phyloP scores from a whole-genome alignment of 2,888 invertebrate genomes.

The Nomada ruficornis region DNA sequence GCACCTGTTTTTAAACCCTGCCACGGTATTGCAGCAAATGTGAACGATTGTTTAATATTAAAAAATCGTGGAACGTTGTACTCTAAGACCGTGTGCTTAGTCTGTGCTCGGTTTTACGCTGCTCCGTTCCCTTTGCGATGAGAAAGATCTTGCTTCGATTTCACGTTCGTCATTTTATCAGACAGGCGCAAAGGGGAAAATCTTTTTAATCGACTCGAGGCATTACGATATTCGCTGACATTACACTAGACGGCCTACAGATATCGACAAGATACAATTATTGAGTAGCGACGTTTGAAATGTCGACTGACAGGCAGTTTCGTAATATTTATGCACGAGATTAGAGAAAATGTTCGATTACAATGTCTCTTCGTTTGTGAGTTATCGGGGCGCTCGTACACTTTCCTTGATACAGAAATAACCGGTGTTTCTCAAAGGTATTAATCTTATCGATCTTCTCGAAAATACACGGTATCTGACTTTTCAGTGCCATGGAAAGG shows the following conservation, averaged over 20 bases:
- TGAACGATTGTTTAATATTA: too few species aligned
- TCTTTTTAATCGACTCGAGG: background rate
- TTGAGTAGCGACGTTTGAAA: background rate
- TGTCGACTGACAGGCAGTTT: background rate
- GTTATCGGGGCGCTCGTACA: background rate
- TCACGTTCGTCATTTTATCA: background rate
- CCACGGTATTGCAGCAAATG: too few species aligned
- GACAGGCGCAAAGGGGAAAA: background rate
- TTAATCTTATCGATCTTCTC: conserved; percentile 3
- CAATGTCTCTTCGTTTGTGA: conserved; percentile 2
- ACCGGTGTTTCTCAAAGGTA: conserved; percentile 1
- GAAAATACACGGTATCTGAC: background rate
- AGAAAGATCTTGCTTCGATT: conserved; percentile 5
- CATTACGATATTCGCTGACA: background rate
- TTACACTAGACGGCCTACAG: background rate
- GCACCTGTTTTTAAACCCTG: too few species aligned
- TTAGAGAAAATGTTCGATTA: background rate
- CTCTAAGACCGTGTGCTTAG: too few species aligned
- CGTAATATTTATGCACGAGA: background rate
- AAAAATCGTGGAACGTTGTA: too few species aligned
- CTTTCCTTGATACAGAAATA: background rate
- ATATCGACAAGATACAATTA: conserved; percentile 6
- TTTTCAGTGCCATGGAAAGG: background rate
- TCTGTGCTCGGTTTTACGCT: background rate
- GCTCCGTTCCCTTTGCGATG: background rate